These are phyloP conservation scores for Perca fluviatilis DNA, from an alignment of 2,113 vertebrate genomes.

Conservation along the genomic window DNA sequence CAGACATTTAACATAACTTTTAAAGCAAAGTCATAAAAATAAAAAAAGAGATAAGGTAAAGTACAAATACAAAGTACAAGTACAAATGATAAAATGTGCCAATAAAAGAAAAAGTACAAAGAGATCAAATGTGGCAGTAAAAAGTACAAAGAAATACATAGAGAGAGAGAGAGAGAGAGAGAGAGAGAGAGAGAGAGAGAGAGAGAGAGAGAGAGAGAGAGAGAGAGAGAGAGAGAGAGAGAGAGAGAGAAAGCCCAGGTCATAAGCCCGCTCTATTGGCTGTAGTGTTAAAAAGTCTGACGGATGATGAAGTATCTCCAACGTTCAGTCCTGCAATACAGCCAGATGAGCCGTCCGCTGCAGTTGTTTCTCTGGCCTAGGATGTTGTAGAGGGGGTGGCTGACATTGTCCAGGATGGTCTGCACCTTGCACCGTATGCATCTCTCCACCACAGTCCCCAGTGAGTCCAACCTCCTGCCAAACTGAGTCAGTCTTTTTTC, in stretches of 20 bases:
- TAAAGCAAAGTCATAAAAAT: neutral
- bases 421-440: neutral
- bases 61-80: neutral
- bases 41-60: neutral
- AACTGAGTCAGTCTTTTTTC: neutral
- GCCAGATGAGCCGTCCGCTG: neutral
- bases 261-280: neutral
- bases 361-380: neutral
- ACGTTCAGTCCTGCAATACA: too few species aligned
- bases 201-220: neutral
- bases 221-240: too few species aligned
- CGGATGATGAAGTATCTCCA: neutral
- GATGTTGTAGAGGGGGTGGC: neutral
- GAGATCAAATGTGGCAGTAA: too few species aligned
- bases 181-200: too few species aligned
- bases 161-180: neutral
- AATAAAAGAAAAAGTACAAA: neutral
- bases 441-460: neutral
- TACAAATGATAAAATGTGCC: neutral
- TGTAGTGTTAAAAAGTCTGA: neutral
- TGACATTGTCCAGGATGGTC: neutral
- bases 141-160: too few species aligned
- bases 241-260: too few species aligned
- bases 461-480: neutral
- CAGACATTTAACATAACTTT: neutral